A percentile compares a stretch with the other conserved stretches of the same genome.
These are phyloP conservation scores for Pinna nobilis DNA, from an alignment of 1,140 invertebrate species.

Conservation along the genomic window DNA sequence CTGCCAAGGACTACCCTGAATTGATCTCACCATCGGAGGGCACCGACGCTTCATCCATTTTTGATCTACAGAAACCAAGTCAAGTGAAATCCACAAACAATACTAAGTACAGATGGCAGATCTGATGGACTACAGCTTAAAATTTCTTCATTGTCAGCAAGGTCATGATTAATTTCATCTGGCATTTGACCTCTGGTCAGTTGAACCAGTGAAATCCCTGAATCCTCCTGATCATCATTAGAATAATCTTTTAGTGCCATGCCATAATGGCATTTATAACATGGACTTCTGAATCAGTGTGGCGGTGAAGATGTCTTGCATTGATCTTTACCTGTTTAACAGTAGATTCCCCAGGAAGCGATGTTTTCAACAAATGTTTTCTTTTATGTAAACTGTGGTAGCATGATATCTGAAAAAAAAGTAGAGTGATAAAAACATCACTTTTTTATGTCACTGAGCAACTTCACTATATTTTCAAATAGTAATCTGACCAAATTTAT, in stretches of 20 bases:
- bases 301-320: no score
- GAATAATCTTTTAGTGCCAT: background rate
- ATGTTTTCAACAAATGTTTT: no score
- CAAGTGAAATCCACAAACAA: conserved; percentile 40
- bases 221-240: conserved; percentile 41
- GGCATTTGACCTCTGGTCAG: conserved; percentile 8
- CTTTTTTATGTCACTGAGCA: no score
- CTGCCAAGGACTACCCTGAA: conserved; percentile 18
- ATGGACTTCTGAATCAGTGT: background rate
- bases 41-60: conserved; percentile 21
- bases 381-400: no score
- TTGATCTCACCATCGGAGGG: conserved; percentile 31
- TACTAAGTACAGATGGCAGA: conserved; percentile 21
- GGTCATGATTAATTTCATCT: conserved; percentile 28
- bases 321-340: no score
- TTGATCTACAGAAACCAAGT: conserved; percentile 15
- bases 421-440: no score
- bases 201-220: conserved; percentile 36
- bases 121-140: conserved; percentile 30
- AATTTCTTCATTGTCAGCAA: conserved; percentile 35
- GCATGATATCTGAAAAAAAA: no score
- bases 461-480: no score
- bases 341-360: no score
- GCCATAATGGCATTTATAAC: background rate
- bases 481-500: no score